phyloP scores from a whole-genome alignment of 2,113 vertebrate genomes.

The Chaetodon trifascialis region DNA sequence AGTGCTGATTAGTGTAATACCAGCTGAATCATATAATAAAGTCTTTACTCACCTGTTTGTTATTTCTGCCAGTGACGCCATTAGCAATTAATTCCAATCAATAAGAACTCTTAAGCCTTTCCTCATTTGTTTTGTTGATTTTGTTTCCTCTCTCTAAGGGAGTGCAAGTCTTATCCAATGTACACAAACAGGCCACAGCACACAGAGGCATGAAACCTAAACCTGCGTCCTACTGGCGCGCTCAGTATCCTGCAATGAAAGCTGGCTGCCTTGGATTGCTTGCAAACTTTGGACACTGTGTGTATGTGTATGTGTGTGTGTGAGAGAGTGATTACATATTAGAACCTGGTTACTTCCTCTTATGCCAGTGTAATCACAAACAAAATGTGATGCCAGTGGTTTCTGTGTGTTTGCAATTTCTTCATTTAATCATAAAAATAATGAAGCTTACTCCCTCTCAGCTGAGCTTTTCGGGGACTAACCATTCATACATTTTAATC shows the following conservation, averaged over 20 bases:
- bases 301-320: slow-evolving; percentile 3
- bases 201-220: slow-evolving; percentile 41
- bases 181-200: slow-evolving; percentile 80
- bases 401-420: background rate
- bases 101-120: slow-evolving; percentile 79
- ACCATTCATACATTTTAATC: background rate
- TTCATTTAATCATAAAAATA: background rate
- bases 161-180: slow-evolving; percentile 77
- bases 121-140: slow-evolving; percentile 79
- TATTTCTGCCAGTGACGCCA: slow-evolving; percentile 65
- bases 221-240: slow-evolving; percentile 47
- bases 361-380: slow-evolving; percentile 6
- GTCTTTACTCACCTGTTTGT: slow-evolving; percentile 67
- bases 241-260: slow-evolving; percentile 79
- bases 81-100: slow-evolving; percentile 80
- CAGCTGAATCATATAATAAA: slow-evolving; percentile 48
- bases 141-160: slow-evolving; percentile 72
- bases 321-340: background rate
- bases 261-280: slow-evolving; percentile 77
- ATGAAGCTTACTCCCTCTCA: no score
- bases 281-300: slow-evolving; percentile 1
- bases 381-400: background rate
- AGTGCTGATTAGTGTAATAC: slow-evolving; percentile 47
- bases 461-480: background rate
- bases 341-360: slow-evolving; percentile 2